These are phyloP conservation scores for Eumerus sabulonum DNA, from an alignment of 2,888 invertebrate genomes.

Conservation along the genomic window DNA sequence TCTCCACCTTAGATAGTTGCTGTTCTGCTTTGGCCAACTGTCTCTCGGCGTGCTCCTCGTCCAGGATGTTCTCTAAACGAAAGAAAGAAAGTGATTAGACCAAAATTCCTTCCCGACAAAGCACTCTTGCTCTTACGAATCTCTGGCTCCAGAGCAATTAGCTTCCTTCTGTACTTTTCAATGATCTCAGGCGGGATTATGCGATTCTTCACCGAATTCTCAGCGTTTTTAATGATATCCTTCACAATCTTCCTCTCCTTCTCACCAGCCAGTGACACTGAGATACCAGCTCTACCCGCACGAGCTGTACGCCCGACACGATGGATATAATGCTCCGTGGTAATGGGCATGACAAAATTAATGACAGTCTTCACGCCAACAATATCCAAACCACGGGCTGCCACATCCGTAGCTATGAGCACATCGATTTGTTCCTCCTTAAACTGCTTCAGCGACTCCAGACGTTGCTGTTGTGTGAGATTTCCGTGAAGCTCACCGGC, in stretches of 20 bases:
- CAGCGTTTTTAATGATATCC: slow-evolving; percentile 92
- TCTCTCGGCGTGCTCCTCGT: slow-evolving; percentile 91
- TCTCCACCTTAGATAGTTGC: slow-evolving; percentile 87
- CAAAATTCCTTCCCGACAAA: neutral
- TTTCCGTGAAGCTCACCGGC: slow-evolving; percentile 96
- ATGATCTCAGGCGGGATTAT: slow-evolving; percentile 93
- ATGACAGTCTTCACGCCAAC: slow-evolving; percentile 98
- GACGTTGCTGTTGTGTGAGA: slow-evolving; percentile 95
- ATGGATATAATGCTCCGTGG: slow-evolving; percentile 97
- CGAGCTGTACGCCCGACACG: slow-evolving; percentile 96
- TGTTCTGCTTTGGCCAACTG: slow-evolving; percentile 91
- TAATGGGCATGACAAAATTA: slow-evolving; percentile 97
- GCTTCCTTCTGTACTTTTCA: slow-evolving; percentile 88
- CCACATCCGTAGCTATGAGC: slow-evolving; percentile 96
- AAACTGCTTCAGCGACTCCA: slow-evolving; percentile 93
- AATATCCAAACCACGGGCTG: slow-evolving; percentile 95
- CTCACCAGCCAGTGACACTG: slow-evolving; percentile 97
- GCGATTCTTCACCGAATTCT: slow-evolving; percentile 91
- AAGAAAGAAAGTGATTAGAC: slow-evolving; percentile 31
- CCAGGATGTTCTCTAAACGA: slow-evolving; percentile 84
- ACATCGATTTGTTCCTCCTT: slow-evolving; percentile 91
- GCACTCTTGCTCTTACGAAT: slow-evolving; percentile 82
- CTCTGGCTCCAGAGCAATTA: slow-evolving; percentile 87
- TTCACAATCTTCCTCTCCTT: slow-evolving; percentile 94
- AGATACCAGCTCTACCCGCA: slow-evolving; percentile 95